Percentiles rank a stretch among this genome's conserved stretches.
Evolutionary conservation across 2,888 invertebrate species (phyloP).

Genomic region (Candidula unifasciata): DNA sequence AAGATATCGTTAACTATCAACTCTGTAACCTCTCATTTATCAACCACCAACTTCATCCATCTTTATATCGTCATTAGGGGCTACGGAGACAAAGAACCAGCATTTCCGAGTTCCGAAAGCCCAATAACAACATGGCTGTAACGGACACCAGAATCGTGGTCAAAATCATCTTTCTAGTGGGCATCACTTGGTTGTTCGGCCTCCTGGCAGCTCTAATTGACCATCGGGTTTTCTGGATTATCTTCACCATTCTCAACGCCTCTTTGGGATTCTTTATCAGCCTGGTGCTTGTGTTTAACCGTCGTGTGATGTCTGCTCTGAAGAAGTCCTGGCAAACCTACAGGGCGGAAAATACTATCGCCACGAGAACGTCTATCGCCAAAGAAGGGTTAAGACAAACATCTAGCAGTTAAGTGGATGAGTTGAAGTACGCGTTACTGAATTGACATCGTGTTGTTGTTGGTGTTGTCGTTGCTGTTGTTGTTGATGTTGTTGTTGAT

Average conservation of each 20-base stretch:
- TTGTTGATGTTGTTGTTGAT: too few species aligned
- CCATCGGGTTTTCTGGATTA: constrained; percentile 48
- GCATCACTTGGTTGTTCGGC: constrained; percentile 56
- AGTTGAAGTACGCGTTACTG: too few species aligned
- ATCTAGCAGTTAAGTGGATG: not conserved
- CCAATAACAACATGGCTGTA: constrained; percentile 23
- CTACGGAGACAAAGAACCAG: constrained; percentile 39
- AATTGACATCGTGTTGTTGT: not conserved
- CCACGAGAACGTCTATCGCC: not conserved
- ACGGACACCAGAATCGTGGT: constrained; percentile 52
- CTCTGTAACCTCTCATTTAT: not conserved
- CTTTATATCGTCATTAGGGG: constrained; percentile 7
- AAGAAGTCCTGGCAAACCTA: constrained; percentile 25
- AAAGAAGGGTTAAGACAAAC: not conserved
- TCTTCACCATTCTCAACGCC: constrained; percentile 55
- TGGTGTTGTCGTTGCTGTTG: too few species aligned
- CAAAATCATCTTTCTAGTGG: constrained; percentile 56
- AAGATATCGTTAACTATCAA: too few species aligned
- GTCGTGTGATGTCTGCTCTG: constrained; percentile 41
- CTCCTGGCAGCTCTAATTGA: constrained; percentile 53
- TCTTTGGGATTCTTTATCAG: constrained; percentile 54
- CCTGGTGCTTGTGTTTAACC: constrained; percentile 52
- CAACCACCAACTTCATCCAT: not conserved
- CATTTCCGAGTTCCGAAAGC: constrained; percentile 46
- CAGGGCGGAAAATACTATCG: constrained; percentile 22